Conservation (phyloP, 2,888 invertebrate species). For the Rhagonycha fulva region DNA sequence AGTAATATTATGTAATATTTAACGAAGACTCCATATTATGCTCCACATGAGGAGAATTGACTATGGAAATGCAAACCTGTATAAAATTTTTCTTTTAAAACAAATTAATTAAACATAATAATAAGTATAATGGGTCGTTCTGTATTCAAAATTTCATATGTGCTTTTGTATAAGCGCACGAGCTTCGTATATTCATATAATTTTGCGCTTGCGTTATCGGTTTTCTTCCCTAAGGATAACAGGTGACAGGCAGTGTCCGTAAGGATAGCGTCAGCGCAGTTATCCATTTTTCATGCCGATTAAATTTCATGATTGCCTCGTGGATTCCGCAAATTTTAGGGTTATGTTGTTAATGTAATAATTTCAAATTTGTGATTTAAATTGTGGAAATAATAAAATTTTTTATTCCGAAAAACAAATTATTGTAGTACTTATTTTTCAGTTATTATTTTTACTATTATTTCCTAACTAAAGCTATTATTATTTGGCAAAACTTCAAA, state of each 20-base stretch:
- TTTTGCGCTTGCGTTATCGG: slow-evolving; percentile 25
- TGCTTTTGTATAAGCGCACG: slow-evolving; percentile 14
- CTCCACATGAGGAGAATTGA: too few relatives aligned
- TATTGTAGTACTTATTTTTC: neutral
- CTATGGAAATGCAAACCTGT: neutral
- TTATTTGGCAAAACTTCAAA: neutral
- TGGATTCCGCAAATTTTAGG: slow-evolving; percentile 5
- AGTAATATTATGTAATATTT: too few relatives aligned
- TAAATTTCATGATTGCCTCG: slow-evolving; percentile 17
- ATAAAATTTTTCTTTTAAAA: neutral
- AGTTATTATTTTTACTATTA: neutral
- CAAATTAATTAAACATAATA: neutral
- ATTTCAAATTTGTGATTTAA: neutral
- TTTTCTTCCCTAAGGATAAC: slow-evolving; percentile 24
- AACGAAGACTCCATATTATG: too few relatives aligned
- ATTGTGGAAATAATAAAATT: neutral
- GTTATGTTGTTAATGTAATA: slow-evolving; percentile 4
- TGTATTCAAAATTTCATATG: neutral
- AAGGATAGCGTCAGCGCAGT: slow-evolving; percentile 38
- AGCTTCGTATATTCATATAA: slow-evolving; percentile 6
- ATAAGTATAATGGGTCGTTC: neutral
- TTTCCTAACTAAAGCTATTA: neutral
- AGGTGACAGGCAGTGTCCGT: slow-evolving; percentile 38
- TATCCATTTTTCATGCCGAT: slow-evolving; percentile 6
- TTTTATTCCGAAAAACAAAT: neutral